Evolutionary conservation across 2,797 vertebrate species (phyloP), one percentile per base, ranked within the genome.

Genomic region (Rhinella marina): DNA sequence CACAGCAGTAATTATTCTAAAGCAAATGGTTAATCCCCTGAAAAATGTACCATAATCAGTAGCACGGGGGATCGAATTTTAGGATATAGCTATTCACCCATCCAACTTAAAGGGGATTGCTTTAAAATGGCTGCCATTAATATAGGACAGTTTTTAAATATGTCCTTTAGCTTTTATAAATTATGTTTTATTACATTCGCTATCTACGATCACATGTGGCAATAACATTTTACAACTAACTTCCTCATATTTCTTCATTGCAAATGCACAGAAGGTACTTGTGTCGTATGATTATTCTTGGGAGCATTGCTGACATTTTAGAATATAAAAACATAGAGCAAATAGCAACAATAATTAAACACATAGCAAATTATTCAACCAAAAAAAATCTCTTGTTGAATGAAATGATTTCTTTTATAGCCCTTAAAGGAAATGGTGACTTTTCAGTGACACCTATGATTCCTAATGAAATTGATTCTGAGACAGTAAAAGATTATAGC

Each of bases 401-500:
- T 77, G 16, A 70, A 64, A 59, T 81, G 1, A 64, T 13, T 66
- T 48, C 17, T 81, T 56, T 86, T 90, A 81, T 90, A 41, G 32
- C 32, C 50, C 17, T 82, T 70, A 32, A 9, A 82, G 59, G 16
- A 52, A 86, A 87, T 29, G 19, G 19, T 52, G 66, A 32, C 21
- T 91, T 87, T 68, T 90, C 87, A 81, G 32, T 29, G 52, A 32
- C 23, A 62, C 78, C 27, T 64, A 88, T 62, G 59, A 54, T 64
- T 50, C 13, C 7, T 48, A 50, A 70, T 75, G 25, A 88, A 84
- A 85, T 91, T 17, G 75, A 86, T 48, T 25, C 88, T 87, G 83
- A 82, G 90, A 92, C 89, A 90, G 91, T 85, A 86, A 86, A 88
- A 84, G 73, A 90, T 92, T 88, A 86, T 87, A 90, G 85, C 84